Evolutionary conservation across 1,140 invertebrate genomes (phyloP).

Genomic region (Tribolium madens): DNA sequence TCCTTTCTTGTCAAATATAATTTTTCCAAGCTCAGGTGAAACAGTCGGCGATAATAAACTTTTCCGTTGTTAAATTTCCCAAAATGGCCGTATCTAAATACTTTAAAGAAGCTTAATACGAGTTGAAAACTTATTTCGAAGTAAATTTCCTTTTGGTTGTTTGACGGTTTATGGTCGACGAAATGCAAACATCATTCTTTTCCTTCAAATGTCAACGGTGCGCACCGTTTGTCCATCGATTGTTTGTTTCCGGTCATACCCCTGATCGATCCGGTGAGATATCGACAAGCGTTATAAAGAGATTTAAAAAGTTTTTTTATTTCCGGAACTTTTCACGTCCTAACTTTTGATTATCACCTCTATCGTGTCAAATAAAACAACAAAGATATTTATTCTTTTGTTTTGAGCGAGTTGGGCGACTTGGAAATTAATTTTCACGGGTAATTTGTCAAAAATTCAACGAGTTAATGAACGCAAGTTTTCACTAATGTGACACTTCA

Average conservation of each 20-base stretch:
- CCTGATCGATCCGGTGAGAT: constrained; percentile 17
- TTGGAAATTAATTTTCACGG: constrained; percentile 8
- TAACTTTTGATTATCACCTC: constrained; percentile 42
- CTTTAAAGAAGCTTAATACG: background rate
- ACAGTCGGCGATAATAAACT: background rate
- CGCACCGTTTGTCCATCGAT: constrained; percentile 21
- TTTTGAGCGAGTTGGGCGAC: background rate
- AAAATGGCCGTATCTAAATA: too few relatives aligned
- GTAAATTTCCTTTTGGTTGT: background rate
- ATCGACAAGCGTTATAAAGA: constrained; percentile 39
- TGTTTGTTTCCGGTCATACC: constrained; percentile 14
- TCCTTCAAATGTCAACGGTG: constrained; percentile 3
- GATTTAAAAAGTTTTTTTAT: constrained; percentile 43
- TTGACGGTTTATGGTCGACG: constrained; percentile 8
- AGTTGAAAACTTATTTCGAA: background rate
- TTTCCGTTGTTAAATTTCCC: too few relatives aligned
- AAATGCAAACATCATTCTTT: constrained; percentile 26
- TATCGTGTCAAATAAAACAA: constrained; percentile 12
- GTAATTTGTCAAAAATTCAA: constrained; percentile 26
- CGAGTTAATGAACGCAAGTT: constrained; percentile 10
- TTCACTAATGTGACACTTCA: constrained; percentile 2
- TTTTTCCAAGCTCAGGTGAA: background rate
- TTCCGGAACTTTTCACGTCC: constrained; percentile 20
- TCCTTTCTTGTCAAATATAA: background rate
- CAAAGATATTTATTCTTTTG: constrained; percentile 18